Base-by-base conservation (phyloP, 2,888 invertebrate species). In the Autographa gamma region DNA sequence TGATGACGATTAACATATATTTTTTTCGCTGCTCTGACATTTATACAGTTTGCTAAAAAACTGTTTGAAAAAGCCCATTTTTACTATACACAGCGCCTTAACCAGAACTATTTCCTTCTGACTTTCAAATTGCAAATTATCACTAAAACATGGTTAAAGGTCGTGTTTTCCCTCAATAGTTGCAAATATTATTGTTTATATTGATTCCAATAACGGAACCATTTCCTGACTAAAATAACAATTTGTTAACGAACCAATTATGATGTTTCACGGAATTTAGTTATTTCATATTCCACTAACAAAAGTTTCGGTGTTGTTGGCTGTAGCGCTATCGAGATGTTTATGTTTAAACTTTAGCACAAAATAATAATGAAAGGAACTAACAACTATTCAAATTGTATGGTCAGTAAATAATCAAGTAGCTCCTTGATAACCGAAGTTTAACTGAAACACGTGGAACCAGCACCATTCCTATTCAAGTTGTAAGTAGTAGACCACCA, bases 221-320 rank as follows among this genome's bases (percentile, higher is more conserved):
- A 31, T 59, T 52, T 74, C 43, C 7, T 43, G 34, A 43, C 3
- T 66, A 54, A 59, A 71, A 74, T 31, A 74, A 63, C 19, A 41
- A 71, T 66, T 61, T 14, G 52, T 59, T 74, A 52, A 66, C 60
- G 14, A 54, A 43, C 14, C 9, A 16, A 64, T 61, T 31, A 63
- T 8, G 32, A 32, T 31, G 9, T 8, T 62, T 62, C 31, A 41
- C 6, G 14, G 32, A 25, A 19, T 41, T 43, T 61, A 9, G 41
- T 16, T 18, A 32, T 32, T 32, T 31, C 16, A 19, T 19, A 25
- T 56, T 25, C 54, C 25, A 56, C 19, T 19, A 56, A 11, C 54
- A 11, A 13, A 19, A 52, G 1, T 25, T 56, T 56, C 13, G 19
- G 19, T 25, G 25, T 56, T 56, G 25, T 56, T 56, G 1, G 13